phyloP scores from a whole-genome alignment of 2,888 invertebrate species.

The Herminia tarsipennalis region DNA sequence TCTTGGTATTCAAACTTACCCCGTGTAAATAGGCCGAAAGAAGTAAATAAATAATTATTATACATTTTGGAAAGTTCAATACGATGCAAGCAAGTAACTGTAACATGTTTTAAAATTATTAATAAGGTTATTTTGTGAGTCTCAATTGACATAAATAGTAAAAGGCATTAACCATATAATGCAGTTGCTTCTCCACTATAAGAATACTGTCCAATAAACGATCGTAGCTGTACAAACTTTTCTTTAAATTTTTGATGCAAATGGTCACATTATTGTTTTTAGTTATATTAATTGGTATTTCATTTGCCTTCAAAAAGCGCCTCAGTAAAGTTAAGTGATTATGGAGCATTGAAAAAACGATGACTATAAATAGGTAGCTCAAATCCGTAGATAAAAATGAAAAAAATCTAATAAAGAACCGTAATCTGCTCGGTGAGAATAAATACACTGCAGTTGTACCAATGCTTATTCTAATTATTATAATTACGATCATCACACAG shows the following conservation, averaged over 20 bases:
- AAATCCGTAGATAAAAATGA: not conserved
- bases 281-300: not conserved
- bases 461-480: not conserved
- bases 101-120: too few relatives aligned
- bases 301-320: not conserved
- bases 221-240: conserved; percentile 8
- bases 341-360: conserved; percentile 10
- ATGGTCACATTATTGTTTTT: not conserved
- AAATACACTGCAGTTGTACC: not conserved
- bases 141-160: too few relatives aligned
- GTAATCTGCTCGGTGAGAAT: too few relatives aligned
- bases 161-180: conserved; percentile 7
- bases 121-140: too few relatives aligned
- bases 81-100: not conserved
- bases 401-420: not conserved
- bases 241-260: conserved; percentile 1
- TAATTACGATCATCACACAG: not conserved
- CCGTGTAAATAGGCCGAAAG: too few relatives aligned
- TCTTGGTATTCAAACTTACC: too few relatives aligned
- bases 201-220: conserved; percentile 9
- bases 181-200: not conserved
- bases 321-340: not conserved
- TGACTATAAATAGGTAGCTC: not conserved
- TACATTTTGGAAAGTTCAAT: not conserved
- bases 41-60: not conserved